These are phyloP conservation scores for Drosophila sturtevanti DNA, from an alignment of 1,140 invertebrate genomes.

Conservation along the genomic window DNA sequence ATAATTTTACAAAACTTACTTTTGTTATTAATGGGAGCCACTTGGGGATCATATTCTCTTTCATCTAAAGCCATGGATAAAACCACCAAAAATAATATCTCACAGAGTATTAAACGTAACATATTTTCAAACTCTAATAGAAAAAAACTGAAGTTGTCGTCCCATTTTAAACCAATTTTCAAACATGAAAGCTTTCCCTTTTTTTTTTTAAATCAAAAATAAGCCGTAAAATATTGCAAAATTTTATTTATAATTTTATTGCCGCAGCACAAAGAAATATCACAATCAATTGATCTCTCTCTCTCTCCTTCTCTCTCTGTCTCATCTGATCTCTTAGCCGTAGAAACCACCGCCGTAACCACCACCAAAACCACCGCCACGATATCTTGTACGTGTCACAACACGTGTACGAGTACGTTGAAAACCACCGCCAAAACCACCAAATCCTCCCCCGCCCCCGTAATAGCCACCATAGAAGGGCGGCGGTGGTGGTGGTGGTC, in stretches of 20 bases:
- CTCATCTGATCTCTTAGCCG: slow-evolving; percentile 58
- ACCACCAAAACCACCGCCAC: slow-evolving; percentile 51
- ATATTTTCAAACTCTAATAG: slow-evolving; percentile 29
- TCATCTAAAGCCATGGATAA: slow-evolving; percentile 35
- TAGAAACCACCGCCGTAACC: slow-evolving; percentile 70
- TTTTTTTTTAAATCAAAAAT: slow-evolving; percentile 2
- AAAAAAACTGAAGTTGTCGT: background rate
- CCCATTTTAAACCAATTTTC: slow-evolving; percentile 28
- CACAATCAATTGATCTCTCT: slow-evolving; percentile 37
- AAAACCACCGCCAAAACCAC: slow-evolving; percentile 57
- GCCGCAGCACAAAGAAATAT: slow-evolving; percentile 52
- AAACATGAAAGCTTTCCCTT: slow-evolving; percentile 29
- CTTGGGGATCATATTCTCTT: slow-evolving; percentile 51
- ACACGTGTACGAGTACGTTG: slow-evolving; percentile 65
- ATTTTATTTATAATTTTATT: slow-evolving; percentile 42
- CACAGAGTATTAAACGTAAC: slow-evolving; percentile 23
- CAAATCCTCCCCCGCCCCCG: slow-evolving; percentile 54
- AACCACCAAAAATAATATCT: slow-evolving; percentile 33
- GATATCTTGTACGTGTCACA: slow-evolving; percentile 58
- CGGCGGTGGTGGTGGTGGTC: slow-evolving; percentile 52
- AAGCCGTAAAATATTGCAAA: slow-evolving; percentile 32
- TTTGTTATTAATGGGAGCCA: slow-evolving; percentile 37
- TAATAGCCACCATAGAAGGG: slow-evolving; percentile 52
- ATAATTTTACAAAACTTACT: slow-evolving; percentile 24
- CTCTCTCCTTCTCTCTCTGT: background rate